phyloP scores from a whole-genome alignment of 2,797 vertebrate genomes.

The Sebastes alutus region DNA sequence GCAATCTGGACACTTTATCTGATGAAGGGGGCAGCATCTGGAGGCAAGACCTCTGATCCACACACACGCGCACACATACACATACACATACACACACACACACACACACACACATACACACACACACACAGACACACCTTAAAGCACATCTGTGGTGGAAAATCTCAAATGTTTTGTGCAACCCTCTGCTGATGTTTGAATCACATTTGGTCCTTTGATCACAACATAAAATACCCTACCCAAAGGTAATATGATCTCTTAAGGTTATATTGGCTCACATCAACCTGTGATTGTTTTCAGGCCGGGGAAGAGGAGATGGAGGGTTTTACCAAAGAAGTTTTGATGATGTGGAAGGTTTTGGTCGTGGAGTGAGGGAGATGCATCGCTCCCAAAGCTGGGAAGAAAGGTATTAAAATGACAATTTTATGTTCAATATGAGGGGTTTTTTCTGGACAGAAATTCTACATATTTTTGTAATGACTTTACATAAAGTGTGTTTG shows the following conservation, averaged over 20 bases:
- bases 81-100: too few species aligned
- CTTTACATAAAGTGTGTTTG: not conserved
- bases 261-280: not conserved
- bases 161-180: not conserved
- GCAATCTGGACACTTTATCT: too few species aligned
- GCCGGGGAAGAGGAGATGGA: conserved; percentile 96
- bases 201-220: not conserved
- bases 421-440: not conserved
- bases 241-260: not conserved
- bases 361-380: conserved; percentile 95
- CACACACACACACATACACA: too few species aligned
- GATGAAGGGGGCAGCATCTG: too few species aligned
- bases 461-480: not conserved
- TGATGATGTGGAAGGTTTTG: conserved; percentile 98
- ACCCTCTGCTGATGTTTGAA: not conserved
- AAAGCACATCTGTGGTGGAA: not conserved
- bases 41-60: too few species aligned
- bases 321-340: conserved; percentile 99
- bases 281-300: conserved; percentile 73
- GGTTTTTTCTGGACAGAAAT: not conserved
- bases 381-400: conserved; percentile 99
- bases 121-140: too few species aligned
- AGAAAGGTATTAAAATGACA: conserved; percentile 87
- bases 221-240: not conserved
- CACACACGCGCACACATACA: too few species aligned